A percentile compares a stretch with the other conserved stretches of the same genome.
Conservation (phyloP, 2,797 vertebrate species). For the Otolemur crassicaudatus region DNA sequence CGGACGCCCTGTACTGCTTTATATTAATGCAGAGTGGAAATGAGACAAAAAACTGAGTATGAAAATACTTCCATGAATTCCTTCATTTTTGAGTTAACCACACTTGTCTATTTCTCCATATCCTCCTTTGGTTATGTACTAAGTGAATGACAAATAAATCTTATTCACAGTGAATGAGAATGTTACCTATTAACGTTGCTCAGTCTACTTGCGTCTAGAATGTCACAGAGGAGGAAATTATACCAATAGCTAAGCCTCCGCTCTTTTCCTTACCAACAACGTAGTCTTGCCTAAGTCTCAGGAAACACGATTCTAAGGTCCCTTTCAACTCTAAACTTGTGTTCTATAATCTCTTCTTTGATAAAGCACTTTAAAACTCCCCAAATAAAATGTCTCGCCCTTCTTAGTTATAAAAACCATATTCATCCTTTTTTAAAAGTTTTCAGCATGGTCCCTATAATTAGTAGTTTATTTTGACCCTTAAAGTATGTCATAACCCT, state of each 20-base stretch:
- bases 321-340: neutral
- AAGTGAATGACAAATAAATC: neutral
- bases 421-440: neutral
- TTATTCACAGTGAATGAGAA: neutral
- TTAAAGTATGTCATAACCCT: neutral
- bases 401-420: neutral
- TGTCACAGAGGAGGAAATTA: neutral
- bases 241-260: too few relatives aligned
- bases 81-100: constrained; percentile 16
- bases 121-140: neutral
- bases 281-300: neutral
- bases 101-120: neutral
- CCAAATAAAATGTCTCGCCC: neutral
- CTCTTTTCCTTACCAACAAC: neutral
- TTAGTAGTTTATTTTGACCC: neutral
- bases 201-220: neutral
- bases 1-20: neutral
- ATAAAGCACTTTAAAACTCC: constrained; percentile 15
- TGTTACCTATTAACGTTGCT: neutral
- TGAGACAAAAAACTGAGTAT: neutral
- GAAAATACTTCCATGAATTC: neutral
- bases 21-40: neutral
- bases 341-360: neutral
- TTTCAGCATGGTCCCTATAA: neutral
- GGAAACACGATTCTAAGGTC: neutral